phyloP scores from a whole-genome alignment of 2,797 vertebrate species.

The Knipowitschia caucasica region DNA sequence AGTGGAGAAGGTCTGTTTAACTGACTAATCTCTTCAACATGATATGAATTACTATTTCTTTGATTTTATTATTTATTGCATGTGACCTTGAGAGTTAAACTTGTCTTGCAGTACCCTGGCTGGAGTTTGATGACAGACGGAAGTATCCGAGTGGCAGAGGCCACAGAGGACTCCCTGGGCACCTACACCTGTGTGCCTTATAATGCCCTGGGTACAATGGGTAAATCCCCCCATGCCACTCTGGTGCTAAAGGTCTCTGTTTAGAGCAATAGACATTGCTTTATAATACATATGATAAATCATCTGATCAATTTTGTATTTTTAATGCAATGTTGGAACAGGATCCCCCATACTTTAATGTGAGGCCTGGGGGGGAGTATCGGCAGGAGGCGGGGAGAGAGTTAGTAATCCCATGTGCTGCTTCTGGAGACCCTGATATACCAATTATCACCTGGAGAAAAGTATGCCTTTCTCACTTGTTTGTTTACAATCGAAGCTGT shows the following conservation, averaged over 20 bases:
- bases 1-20: slow-evolving; percentile 74
- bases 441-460: slow-evolving; percentile 97
- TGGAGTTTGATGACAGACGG: slow-evolving; percentile 96
- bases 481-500: background rate
- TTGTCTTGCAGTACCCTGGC: slow-evolving; percentile 81
- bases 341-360: slow-evolving; percentile 99
- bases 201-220: slow-evolving; percentile 98
- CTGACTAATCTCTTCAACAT: background rate
- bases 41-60: background rate
- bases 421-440: slow-evolving; percentile 96
- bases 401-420: slow-evolving; percentile 96
- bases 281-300: background rate
- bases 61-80: background rate
- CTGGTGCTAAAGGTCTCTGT: slow-evolving; percentile 97
- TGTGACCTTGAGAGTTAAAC: background rate
- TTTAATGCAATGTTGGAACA: slow-evolving; percentile 50
- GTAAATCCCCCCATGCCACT: slow-evolving; percentile 96
- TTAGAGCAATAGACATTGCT: background rate
- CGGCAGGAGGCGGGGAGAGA: slow-evolving; percentile 98
- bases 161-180: slow-evolving; percentile 98
- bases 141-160: slow-evolving; percentile 95
- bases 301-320: slow-evolving; percentile 6
- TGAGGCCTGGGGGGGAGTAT: slow-evolving; percentile 99
- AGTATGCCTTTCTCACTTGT: slow-evolving; percentile 68
- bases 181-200: slow-evolving; percentile 99